These are phyloP conservation scores for Aphelenchoides fujianensis DNA, from an alignment of 1,140 invertebrate species.

Conservation along the genomic window DNA sequence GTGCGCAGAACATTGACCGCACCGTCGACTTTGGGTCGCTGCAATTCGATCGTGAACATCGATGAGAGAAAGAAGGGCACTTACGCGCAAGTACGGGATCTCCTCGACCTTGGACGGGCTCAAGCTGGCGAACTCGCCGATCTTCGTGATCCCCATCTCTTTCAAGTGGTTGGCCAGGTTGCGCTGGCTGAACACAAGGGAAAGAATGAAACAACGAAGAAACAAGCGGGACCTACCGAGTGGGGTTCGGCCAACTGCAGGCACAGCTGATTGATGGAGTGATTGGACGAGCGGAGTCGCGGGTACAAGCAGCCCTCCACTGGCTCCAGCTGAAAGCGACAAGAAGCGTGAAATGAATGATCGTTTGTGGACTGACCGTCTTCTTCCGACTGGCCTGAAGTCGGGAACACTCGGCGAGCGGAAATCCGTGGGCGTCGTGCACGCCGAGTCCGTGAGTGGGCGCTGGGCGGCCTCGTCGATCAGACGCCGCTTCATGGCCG, in stretches of 20 bases:
- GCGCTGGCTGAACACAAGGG: background rate
- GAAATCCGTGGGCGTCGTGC: background rate
- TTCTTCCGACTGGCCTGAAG: too few species aligned
- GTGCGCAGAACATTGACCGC: background rate
- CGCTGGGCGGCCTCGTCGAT: background rate
- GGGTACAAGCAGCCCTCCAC: background rate
- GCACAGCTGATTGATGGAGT: background rate
- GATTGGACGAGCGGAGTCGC: background rate
- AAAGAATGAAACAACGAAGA: background rate
- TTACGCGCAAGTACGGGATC: background rate
- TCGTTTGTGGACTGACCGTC: too few species aligned
- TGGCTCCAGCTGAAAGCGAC: too few species aligned
- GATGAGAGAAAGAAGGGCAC: too few species aligned
- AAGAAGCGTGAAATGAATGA: too few species aligned
- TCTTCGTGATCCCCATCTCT: background rate
- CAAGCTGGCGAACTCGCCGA: conserved; percentile 1
- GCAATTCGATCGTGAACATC: too few species aligned
- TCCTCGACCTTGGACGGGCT: background rate
- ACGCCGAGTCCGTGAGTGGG: background rate
- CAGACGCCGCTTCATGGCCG: background rate
- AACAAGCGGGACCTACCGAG: conserved; percentile 4
- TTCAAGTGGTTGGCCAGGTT: background rate
- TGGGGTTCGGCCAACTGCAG: background rate
- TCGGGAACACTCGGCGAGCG: too few species aligned
- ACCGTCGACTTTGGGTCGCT: background rate